Conservation (phyloP, 2,113 vertebrate species). For the Pelmatolapia mariae region DNA sequence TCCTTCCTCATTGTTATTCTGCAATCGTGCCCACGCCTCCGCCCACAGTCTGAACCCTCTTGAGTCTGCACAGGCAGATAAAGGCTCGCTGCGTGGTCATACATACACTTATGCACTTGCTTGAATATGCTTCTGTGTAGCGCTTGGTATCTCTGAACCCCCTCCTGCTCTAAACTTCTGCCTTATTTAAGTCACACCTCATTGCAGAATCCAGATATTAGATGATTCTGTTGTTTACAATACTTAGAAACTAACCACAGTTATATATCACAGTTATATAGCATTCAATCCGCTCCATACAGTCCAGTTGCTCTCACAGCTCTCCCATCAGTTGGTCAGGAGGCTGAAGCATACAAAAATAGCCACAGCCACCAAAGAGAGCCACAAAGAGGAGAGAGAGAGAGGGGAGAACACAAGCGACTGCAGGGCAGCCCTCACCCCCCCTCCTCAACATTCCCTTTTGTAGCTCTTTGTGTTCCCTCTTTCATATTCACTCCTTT, state of each 20-base stretch:
- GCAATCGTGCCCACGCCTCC: not conserved
- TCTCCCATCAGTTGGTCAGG: conserved; percentile 2
- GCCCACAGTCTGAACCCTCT: not conserved
- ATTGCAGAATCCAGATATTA: not conserved
- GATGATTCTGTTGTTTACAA: not conserved
- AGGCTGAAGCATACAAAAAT: conserved; percentile 51
- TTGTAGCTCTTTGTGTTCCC: not conserved
- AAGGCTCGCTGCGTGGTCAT: not conserved
- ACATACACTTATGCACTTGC: not conserved
- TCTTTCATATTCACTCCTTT: conserved; percentile 21
- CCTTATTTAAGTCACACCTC: not conserved
- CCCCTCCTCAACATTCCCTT: not conserved
- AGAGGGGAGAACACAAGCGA: conserved; percentile 12
- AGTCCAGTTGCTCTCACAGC: not conserved
- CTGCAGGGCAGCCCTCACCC: conserved; percentile 31
- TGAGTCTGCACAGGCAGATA: conserved; percentile 4
- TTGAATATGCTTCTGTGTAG: not conserved
- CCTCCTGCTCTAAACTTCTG: not conserved
- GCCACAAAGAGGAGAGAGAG: conserved; percentile 28
- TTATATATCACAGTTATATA: not conserved
- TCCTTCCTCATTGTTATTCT: conserved; percentile 45
- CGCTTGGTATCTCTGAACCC: not conserved
- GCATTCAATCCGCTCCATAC: not conserved
- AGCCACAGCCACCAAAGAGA: conserved; percentile 48
- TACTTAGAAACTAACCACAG: not conserved